Evolutionary conservation across 2,113 vertebrate genomes (phyloP).

Genomic region (Odontesthes bonariensis): DNA sequence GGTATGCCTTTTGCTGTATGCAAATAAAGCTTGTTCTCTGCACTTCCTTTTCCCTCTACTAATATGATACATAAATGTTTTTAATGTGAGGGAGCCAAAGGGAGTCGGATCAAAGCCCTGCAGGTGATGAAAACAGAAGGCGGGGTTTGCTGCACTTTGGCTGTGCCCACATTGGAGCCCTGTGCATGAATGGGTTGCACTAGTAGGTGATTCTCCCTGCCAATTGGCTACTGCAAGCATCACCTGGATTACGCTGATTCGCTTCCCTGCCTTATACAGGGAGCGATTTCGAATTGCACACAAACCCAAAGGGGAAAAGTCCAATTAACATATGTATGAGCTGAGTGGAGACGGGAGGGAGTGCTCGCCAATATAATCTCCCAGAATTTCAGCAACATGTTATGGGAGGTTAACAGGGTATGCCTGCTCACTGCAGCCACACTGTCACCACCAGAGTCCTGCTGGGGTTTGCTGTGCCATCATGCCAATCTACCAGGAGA

Average conservation of each 20-base stretch:
- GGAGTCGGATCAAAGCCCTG: slow-evolving; percentile 52
- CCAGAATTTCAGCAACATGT: slow-evolving; percentile 53
- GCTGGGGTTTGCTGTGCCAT: slow-evolving; percentile 1
- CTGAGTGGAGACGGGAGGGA: slow-evolving; percentile 59
- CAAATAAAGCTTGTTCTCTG: slow-evolving; percentile 74
- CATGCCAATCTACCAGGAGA: slow-evolving; percentile 17
- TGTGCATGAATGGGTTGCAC: slow-evolving; percentile 40
- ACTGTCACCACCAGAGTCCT: slow-evolving; percentile 26
- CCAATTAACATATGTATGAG: slow-evolving; percentile 81
- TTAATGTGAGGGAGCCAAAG: slow-evolving; percentile 54
- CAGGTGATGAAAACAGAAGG: slow-evolving; percentile 45
- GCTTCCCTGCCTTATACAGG: slow-evolving; percentile 62
- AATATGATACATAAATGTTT: slow-evolving; percentile 79
- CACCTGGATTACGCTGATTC: slow-evolving; percentile 73
- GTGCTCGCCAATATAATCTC: slow-evolving; percentile 69
- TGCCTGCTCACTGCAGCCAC: slow-evolving; percentile 28
- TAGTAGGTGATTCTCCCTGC: slow-evolving; percentile 49
- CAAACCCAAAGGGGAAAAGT: slow-evolving; percentile 61
- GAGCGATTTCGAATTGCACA: slow-evolving; percentile 70
- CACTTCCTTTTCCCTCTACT: slow-evolving; percentile 58
- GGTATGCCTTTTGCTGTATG: slow-evolving; percentile 74
- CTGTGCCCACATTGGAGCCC: slow-evolving; percentile 41
- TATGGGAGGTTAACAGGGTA: slow-evolving; percentile 56
- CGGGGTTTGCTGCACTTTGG: slow-evolving; percentile 35
- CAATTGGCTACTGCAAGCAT: slow-evolving; percentile 64